A percentile compares a stretch with the other conserved stretches of the same genome.
phyloP scores from a whole-genome alignment of 1,140 invertebrate species.

The Papilio xuthus region DNA sequence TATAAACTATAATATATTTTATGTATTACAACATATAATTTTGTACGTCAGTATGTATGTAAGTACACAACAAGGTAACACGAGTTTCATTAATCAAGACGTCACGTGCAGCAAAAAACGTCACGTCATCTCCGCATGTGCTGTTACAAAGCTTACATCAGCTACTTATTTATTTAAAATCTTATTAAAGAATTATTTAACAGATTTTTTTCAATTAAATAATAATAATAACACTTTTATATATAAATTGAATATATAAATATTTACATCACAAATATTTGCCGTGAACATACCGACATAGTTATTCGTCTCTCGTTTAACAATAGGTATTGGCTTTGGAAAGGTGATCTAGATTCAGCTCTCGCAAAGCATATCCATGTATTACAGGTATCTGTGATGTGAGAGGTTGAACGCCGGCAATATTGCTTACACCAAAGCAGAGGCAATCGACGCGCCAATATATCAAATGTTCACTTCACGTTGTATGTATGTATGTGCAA shows the following conservation, averaged over 20 bases:
- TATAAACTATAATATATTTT: too few species aligned
- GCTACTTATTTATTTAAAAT: too few species aligned
- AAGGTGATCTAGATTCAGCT: neutral
- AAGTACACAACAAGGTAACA: neutral
- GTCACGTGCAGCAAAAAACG: neutral
- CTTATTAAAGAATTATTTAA: too few species aligned
- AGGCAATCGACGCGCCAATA: neutral
- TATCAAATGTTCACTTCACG: neutral
- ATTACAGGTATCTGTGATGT: neutral
- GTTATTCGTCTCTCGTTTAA: neutral
- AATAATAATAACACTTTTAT: too few species aligned
- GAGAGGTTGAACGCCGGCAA: neutral
- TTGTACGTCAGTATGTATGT: too few species aligned
- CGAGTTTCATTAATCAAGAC: neutral
- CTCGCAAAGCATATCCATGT: neutral
- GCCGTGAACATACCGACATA: too few species aligned
- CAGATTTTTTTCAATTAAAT: too few species aligned
- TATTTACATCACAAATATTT: too few species aligned
- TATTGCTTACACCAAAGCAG: constrained; percentile 2
- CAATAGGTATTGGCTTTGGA: neutral
- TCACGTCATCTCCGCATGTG: neutral
- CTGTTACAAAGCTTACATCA: neutral
- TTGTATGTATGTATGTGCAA: neutral
- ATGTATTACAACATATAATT: too few species aligned
- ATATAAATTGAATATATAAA: too few species aligned